Evolutionary conservation across 2,113 vertebrate species (phyloP).

Genomic region (Phycodurus eques): DNA sequence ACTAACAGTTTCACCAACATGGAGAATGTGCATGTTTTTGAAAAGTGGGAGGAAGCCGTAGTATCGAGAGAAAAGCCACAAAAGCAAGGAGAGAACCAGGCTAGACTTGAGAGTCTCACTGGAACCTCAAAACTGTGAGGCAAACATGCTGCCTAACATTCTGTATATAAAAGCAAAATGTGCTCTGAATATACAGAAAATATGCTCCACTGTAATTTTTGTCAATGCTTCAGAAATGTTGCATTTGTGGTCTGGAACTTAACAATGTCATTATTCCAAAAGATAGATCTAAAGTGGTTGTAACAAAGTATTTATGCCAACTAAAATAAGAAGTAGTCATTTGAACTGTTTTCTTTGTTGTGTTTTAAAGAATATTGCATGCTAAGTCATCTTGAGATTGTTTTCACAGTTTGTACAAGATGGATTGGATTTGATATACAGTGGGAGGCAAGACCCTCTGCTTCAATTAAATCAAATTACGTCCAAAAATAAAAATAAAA

Average conservation of each 20-base stretch:
- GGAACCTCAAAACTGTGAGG: too few relatives aligned
- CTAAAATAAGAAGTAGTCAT: not conserved
- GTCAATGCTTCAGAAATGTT: not conserved
- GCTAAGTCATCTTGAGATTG: not conserved
- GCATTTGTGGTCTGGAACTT: not conserved
- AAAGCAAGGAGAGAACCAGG: too few relatives aligned
- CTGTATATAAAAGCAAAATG: too few relatives aligned
- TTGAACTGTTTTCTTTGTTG: not conserved
- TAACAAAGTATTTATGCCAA: not conserved
- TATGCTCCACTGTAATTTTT: not conserved
- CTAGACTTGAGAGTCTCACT: too few relatives aligned
- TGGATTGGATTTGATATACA: not conserved
- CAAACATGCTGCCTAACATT: too few relatives aligned
- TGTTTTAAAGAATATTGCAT: not conserved
- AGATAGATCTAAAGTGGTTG: not conserved
- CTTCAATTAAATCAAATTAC: slow-evolving; percentile 13
- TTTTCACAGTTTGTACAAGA: not conserved
- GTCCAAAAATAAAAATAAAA: slow-evolving; percentile 8
- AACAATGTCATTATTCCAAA: not conserved
- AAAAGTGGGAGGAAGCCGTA: too few relatives aligned
- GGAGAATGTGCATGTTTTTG: too few relatives aligned
- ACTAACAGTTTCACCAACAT: too few relatives aligned
- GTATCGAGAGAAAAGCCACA: too few relatives aligned
- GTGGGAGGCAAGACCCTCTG: not conserved
- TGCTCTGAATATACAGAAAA: too few relatives aligned